These are phyloP conservation scores for Hyppa rectilinea DNA, from an alignment of 2,888 invertebrate species.

Conservation along the genomic window DNA sequence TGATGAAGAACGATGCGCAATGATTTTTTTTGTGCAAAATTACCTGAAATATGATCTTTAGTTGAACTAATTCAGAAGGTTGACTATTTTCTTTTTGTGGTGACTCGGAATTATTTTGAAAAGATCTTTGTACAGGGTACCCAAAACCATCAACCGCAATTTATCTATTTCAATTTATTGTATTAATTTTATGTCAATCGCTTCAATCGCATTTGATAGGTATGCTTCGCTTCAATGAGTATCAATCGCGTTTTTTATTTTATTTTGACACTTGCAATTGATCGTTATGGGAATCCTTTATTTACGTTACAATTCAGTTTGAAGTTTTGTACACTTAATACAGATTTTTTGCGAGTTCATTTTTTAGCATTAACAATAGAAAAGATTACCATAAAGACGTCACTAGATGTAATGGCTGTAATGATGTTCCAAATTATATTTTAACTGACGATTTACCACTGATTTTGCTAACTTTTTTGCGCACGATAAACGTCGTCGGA, in stretches of 20 bases:
- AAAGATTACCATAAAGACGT: slow-evolving; percentile 50
- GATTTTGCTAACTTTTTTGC: slow-evolving; percentile 36
- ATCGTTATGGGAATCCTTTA: too few relatives aligned
- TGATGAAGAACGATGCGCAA: too few relatives aligned
- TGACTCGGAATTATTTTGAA: neutral
- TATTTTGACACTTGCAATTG: too few relatives aligned
- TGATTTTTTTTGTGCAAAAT: too few relatives aligned
- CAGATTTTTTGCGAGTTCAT: slow-evolving; percentile 14
- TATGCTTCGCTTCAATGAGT: too few relatives aligned
- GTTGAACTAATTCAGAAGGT: neutral
- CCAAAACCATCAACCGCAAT: too few relatives aligned
- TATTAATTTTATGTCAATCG: too few relatives aligned
- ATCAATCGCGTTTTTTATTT: too few relatives aligned
- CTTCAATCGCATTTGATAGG: too few relatives aligned
- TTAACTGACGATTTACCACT: slow-evolving; percentile 28
- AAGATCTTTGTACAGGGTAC: too few relatives aligned
- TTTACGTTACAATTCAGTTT: slow-evolving; percentile 7
- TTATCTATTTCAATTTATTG: too few relatives aligned
- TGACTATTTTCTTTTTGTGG: neutral
- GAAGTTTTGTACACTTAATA: slow-evolving; percentile 5
- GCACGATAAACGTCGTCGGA: slow-evolving; percentile 12
- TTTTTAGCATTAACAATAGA: slow-evolving; percentile 32
- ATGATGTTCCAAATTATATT: slow-evolving; percentile 51
- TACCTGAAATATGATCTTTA: neutral
- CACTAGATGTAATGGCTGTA: slow-evolving; percentile 39